Base-by-base conservation (phyloP, 2,888 invertebrate genomes). In the Polyploca ridens region DNA sequence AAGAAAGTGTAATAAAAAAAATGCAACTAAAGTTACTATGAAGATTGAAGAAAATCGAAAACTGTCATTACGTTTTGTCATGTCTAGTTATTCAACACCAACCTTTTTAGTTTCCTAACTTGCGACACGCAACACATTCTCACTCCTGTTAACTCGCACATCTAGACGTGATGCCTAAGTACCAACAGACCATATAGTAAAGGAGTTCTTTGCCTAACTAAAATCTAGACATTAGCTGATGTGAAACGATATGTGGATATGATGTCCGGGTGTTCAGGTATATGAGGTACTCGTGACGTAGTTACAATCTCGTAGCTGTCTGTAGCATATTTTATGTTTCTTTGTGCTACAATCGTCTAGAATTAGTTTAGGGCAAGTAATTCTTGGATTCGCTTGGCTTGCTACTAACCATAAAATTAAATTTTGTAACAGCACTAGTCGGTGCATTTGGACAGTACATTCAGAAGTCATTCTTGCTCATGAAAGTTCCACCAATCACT, bases 161-260 rank as follows among this genome's bases (percentile, higher is more conserved):
- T 64, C 62, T 54, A 58, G 54, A 66, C 64, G 3, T n/a, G 54
- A 54, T 67, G 27, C 66, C 67, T 69, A 76, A 67, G 67, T 73
- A 85, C 81, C 68, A 83, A 85, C 83, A 69, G n/a, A 73, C 35
- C 83, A 86, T 75, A 68, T 33, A 44, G 38, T 33, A 62, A 44
- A 27, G 66, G 73, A 75, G 73, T 64, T 5, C 63, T 33, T n/a
- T 63, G 61, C 46, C 58, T 69, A 69, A 60, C 44, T 69, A 75
- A 75, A 69, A 74, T 74, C 71, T 72, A 71, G 73, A 67, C 68
- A 69, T 64, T 59, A 67, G 62, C 10, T 64, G 49, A 65, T 11
- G 62, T 62, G 58, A 11, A 38, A 35, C 65, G 58, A 65, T 67
- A 65, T 33, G 57, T 63, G 64, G 61, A 66, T 73, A 81, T 83